Evolutionary conservation across 2,797 vertebrate species (phyloP).

Genomic region (Prionace glauca): DNA sequence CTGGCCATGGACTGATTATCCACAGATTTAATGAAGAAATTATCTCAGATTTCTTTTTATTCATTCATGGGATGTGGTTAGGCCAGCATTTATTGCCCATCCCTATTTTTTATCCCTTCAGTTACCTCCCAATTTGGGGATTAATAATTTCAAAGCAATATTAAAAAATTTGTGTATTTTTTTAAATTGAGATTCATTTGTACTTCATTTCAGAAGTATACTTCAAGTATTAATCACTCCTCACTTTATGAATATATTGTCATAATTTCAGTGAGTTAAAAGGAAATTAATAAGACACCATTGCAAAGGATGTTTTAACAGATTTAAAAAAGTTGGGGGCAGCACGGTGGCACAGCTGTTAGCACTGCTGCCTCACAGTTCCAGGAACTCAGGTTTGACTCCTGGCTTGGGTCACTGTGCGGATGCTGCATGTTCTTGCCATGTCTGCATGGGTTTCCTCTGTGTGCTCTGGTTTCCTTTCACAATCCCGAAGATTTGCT

Average conservation of each 20-base stretch:
- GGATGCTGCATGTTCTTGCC: too few relatives aligned
- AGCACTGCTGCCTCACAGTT: background rate
- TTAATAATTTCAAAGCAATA: background rate
- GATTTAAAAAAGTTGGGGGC: background rate
- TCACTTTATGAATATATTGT: background rate
- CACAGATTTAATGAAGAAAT: background rate
- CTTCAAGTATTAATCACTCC: background rate
- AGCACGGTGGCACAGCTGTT: background rate
- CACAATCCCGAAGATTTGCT: too few relatives aligned
- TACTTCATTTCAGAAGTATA: background rate
- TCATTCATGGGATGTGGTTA: too few relatives aligned
- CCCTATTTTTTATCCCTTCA: too few relatives aligned
- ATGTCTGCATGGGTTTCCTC: too few relatives aligned
- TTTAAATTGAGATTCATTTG: background rate
- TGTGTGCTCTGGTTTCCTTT: too few relatives aligned
- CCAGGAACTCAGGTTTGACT: too few relatives aligned
- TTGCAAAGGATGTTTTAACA: background rate
- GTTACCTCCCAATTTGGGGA: background rate
- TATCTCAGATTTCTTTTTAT: background rate
- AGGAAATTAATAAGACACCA: background rate
- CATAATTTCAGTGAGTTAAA: background rate
- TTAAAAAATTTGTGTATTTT: background rate
- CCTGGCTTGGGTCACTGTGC: too few relatives aligned
- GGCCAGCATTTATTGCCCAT: too few relatives aligned
- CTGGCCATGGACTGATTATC: background rate